phyloP scores from a whole-genome alignment of 2,113 vertebrate genomes.

The Melanotaenia duboulayi region DNA sequence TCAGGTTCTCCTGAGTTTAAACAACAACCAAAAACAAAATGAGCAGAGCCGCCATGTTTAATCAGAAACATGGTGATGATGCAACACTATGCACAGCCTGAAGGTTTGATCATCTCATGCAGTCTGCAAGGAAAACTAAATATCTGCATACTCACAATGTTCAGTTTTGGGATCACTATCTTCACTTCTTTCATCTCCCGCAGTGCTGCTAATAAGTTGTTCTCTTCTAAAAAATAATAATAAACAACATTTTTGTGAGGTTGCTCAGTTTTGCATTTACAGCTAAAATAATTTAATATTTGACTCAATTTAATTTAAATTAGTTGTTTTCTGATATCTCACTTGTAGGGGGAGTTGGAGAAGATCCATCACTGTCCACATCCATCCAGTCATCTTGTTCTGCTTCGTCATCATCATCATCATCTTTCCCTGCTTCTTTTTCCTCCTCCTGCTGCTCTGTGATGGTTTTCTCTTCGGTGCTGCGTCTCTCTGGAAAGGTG shows the following conservation, averaged over 20 bases:
- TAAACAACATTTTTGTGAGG: too few species aligned
- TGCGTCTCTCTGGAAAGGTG: fast-evolving
- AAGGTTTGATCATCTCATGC: not conserved
- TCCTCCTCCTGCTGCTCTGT: slow-evolving; percentile 7
- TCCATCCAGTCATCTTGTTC: slow-evolving; percentile 3
- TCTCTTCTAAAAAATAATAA: not conserved
- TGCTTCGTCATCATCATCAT: not conserved
- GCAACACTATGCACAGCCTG: too few species aligned
- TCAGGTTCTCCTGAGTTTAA: slow-evolving; percentile 5
- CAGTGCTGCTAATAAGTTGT: not conserved
- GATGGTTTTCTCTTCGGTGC: not conserved
- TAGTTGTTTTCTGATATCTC: not conserved
- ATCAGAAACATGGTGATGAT: not conserved
- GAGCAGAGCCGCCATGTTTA: too few species aligned
- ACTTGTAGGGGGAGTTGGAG: slow-evolving; percentile 19
- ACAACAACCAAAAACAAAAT: not conserved
- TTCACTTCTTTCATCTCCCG: slow-evolving; percentile 48
- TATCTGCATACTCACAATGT: slow-evolving; percentile 42
- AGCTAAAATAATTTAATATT: too few species aligned
- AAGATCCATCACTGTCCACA: not conserved
- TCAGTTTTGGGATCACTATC: slow-evolving; percentile 32
- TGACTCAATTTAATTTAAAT: too few species aligned
- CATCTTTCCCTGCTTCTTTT: not conserved
- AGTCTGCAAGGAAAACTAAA: not conserved
- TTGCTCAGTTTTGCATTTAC: not conserved